Base-by-base conservation (phyloP, 1,140 invertebrate genomes). In the Heliconius eleuchia region DNA sequence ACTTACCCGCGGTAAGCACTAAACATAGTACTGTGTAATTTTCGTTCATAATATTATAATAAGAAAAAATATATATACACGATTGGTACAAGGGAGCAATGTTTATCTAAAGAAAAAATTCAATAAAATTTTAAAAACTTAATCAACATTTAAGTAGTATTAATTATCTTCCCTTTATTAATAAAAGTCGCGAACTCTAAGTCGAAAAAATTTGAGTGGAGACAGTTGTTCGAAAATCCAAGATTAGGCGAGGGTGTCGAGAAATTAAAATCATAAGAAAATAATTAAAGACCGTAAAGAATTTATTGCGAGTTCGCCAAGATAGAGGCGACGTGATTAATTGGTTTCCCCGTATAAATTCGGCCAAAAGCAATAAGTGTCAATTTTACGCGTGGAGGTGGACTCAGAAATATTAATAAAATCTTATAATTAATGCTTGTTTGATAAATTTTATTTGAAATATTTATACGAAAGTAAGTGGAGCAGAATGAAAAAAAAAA, bases 241-340 rank as follows among this genome's bases (percentile, higher is more conserved):
- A 86, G 90, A 91, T 88, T 86, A 73, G 73, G 76, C 76, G 87
- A 89, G 88, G 91, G 87, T 84, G 74, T 73, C 78, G 77, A 88
- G 88, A 95, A 95, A 95, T 94, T 94, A 94, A 93, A 94, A 93
- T 94, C 91, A 94, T 94, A 95, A 94, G 92, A 94, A 95, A 94
- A 95, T 94, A 95, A 95, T 95, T 93, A 91, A 91, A 92, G 87
- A 93, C 87, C 91, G 91, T 90, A 91, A 92, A 88, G 88, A 91
- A 94, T 95, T 95, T 94, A 94, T 95, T 93, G 94, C 60, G 60
- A 23, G 23, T 30, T 66, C 60, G 23, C 60, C 27, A 66, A 30
- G 92, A 92, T 86, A 91, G 85, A 88, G 87, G 85, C 86, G 87
- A 88, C 89, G 89, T 93, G 92, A 94, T 93, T 94, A 93, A 94